These are phyloP conservation scores for Paramormyrops hopkinsi DNA, from an alignment of 2,797 vertebrate genomes.

Conservation along the genomic window DNA sequence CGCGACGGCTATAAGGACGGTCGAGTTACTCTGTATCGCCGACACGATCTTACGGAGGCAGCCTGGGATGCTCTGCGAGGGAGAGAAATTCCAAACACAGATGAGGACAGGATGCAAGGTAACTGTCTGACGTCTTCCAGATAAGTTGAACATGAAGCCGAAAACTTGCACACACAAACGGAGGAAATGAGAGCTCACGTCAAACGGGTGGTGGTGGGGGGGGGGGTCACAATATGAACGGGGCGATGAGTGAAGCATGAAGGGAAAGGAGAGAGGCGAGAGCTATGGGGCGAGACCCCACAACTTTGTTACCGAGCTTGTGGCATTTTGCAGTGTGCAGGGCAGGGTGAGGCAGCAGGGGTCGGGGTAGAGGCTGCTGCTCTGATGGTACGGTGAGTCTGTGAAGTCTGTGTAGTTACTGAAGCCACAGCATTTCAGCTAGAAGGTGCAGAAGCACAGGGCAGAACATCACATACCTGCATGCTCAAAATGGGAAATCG, in stretches of 20 bases:
- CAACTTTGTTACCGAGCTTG: accelerated
- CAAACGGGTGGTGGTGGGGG: background rate
- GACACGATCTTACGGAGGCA: conserved; percentile 50
- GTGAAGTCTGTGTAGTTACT: conserved; percentile 62
- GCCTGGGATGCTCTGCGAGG: conserved; percentile 39
- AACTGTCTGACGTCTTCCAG: background rate
- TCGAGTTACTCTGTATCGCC: conserved; percentile 51
- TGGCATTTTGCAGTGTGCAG: conserved; percentile 5
- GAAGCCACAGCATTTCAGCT: conserved; percentile 65
- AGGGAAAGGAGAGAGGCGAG: background rate
- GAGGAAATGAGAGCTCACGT: background rate
- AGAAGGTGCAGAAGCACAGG: conserved; percentile 18
- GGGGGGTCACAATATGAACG: background rate
- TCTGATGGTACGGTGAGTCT: conserved; percentile 16
- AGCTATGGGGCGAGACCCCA: background rate
- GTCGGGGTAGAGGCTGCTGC: conserved; percentile 13
- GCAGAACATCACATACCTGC: background rate
- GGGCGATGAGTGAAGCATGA: background rate
- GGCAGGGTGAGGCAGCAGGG: conserved; percentile 34
- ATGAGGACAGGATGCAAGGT: background rate
- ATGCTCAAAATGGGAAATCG: background rate
- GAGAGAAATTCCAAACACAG: conserved; percentile 35
- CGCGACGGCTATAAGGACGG: conserved; percentile 57
- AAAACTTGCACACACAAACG: background rate
- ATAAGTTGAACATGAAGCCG: background rate